These are phyloP conservation scores for Hipposideros larvatus DNA, from an alignment of 2,797 vertebrate species.

Conservation along the genomic window DNA sequence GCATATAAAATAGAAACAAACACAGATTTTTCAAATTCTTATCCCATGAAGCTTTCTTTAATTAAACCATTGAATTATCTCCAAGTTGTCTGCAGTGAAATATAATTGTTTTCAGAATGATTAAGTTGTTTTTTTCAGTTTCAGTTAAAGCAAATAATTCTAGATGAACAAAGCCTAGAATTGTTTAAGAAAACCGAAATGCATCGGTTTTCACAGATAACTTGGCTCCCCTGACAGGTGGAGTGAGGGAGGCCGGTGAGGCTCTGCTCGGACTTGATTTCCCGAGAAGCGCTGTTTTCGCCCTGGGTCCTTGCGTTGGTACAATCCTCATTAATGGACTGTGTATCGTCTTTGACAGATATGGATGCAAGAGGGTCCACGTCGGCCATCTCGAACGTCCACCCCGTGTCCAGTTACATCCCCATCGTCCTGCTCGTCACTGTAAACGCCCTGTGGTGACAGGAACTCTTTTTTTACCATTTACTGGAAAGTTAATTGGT, in stretches of 20 bases:
- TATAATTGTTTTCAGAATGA: slow-evolving; percentile 49
- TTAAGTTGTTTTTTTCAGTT: slow-evolving; percentile 58
- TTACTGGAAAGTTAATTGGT: slow-evolving; percentile 67
- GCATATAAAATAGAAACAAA: slow-evolving; percentile 56
- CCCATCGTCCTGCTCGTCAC: slow-evolving; percentile 86
- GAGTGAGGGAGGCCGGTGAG: neutral
- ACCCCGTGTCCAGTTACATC: slow-evolving; percentile 86
- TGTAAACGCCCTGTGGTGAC: slow-evolving; percentile 86
- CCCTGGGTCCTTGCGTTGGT: neutral
- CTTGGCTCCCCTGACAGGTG: neutral
- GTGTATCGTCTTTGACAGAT: slow-evolving; percentile 89
- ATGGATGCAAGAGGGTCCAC: slow-evolving; percentile 94
- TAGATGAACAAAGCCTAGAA: neutral
- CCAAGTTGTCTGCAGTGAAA: slow-evolving; percentile 24
- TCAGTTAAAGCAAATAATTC: slow-evolving; percentile 36
- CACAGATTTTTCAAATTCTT: slow-evolving; percentile 56
- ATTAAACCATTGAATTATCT: slow-evolving; percentile 55
- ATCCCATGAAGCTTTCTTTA: slow-evolving; percentile 51
- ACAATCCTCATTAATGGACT: neutral
- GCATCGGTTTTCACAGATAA: neutral
- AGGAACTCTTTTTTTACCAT: slow-evolving; percentile 44
- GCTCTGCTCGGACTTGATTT: neutral
- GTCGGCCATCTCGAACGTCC: slow-evolving; percentile 78
- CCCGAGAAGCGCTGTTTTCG: neutral
- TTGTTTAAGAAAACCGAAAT: neutral